Base-by-base conservation (phyloP, 2,113 vertebrate genomes). In the Hippoglossus stenolepis region DNA sequence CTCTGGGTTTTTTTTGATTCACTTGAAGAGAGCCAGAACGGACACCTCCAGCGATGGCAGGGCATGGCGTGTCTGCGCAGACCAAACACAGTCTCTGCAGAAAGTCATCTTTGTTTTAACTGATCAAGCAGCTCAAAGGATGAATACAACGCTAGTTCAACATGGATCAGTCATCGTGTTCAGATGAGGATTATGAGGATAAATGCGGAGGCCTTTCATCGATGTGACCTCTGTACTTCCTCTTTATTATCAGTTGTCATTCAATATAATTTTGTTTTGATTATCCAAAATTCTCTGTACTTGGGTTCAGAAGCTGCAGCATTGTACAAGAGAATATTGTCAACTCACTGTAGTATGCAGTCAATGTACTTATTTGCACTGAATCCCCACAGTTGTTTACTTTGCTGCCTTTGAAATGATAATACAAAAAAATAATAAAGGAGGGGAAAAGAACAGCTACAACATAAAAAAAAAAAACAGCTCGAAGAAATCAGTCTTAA, bases 21-120 rank as follows among this genome's bases (percentile, higher is more conserved):
- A 85, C 77, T 85, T 87, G 82, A 90, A 80, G 87, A 87, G 75
- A 85, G 80, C 65, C 77, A 85, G 84, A 91, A 79, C 72, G 83
- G 85, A 90, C 87, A 86, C 88, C 66, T 77, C 74, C 54, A 79
- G 80, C 60, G 12, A 82, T 61, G 78, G 58, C 43, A 73, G 82
- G 89, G 71, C 78, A 75, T 65, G 80, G 65, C 67, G 74, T 72
- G 80, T 85, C 85, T 72, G 59, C 60, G 62, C 80, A 87, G 86
- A 86, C 89, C 76, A 83, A 82, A 84, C 75, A 88, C 76, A 72
- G 64, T 70, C 72, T 57, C 79, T 58, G 58, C 83, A 77, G 73
- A 85, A 17, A 88, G 83, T 85, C 81, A 53, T 74, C 59, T 79
- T 87, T 85, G 63, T 73, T 89, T 90, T 86, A 80, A 67, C 61